Percentiles rank a stretch among this genome's conserved stretches.
These are phyloP conservation scores for Miniopterus natalensis DNA, from an alignment of 2,113 vertebrate genomes.

Conservation along the genomic window DNA sequence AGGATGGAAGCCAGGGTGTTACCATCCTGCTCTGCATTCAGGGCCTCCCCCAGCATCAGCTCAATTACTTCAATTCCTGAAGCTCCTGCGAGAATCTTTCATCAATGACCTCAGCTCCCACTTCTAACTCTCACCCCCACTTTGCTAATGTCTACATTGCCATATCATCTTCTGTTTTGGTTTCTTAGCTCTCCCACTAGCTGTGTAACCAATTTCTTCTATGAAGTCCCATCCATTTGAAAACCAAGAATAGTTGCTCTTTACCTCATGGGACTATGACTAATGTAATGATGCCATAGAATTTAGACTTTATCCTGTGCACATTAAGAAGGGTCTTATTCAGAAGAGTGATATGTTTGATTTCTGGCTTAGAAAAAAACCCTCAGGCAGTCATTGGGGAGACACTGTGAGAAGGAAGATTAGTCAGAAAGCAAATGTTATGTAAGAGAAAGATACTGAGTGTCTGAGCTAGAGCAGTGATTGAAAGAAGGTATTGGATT, in stretches of 20 bases:
- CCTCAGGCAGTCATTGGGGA: not conserved
- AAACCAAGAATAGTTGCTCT: not conserved
- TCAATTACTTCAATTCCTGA: not conserved
- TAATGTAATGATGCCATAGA: not conserved
- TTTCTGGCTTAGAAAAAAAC: constrained; percentile 37
- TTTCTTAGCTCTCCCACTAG: not conserved
- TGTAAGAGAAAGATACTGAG: not conserved
- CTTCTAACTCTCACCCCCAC: not conserved
- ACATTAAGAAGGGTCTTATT: not conserved
- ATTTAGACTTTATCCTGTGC: not conserved
- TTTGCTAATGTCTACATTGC: not conserved
- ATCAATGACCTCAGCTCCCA: not conserved
- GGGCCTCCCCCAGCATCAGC: not conserved
- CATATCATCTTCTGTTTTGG: not conserved
- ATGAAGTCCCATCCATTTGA: not conserved
- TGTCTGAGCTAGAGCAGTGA: not conserved
- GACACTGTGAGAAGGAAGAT: constrained; percentile 10
- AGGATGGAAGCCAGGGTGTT: not conserved
- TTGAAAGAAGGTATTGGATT: not conserved
- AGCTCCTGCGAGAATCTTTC: not conserved
- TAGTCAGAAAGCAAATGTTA: constrained; percentile 43
- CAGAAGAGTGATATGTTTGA: not conserved
- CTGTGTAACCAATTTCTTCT: not conserved
- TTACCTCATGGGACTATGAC: not conserved
- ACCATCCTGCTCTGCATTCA: not conserved